Evolutionary conservation across 2,797 vertebrate species (phyloP), one percentile per base, ranked within the genome.

Genomic region (Fringilla coelebs): DNA sequence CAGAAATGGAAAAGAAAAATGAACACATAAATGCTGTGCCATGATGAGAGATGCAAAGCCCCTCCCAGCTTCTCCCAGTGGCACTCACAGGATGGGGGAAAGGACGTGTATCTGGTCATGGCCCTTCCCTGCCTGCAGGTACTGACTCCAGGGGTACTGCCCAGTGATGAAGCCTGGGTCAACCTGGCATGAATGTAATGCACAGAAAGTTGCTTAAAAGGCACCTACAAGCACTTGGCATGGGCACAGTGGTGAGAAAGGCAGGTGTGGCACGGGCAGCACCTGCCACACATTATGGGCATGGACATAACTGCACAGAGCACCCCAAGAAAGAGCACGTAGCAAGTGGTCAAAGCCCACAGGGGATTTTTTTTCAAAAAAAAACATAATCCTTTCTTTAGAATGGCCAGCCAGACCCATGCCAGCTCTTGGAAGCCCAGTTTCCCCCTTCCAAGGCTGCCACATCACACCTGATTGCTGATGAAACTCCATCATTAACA

Each of bases 1-100:
- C 57, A 57, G 80, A 31, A 62, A 62, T 0, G 1, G 71, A 72
- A 65, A 63, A 75, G 43, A 25, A 66, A 65, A 91, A 79, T 16
- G 13, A 71, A 48, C 0, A 0, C 38, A n/a, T 8, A 49, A 89
- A 62, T 8, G 34, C 52, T 21, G 38, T 6, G 62, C 0, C 0
- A 75, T 0, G 15, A 45, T 1, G 16, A 63, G 78, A 90, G n/a
- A 67, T 45, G 51, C 31, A 83, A 80, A 6, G 6, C 12, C 31
- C 21, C 20, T 34, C 51, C 28, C 70, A 81, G 62, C 34, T 51
- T 55, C 54, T 80, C 74, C 58, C 78, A 80, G 51, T 3, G 17
- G 46, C 4, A 4, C 58, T 67, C 2, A 31, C 11, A 81, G 34
- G 32, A 68, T 13, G 19, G 34, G 48, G 28, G 11, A 49, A 78